Evolutionary conservation across 1,140 invertebrate genomes (phyloP).

Genomic region (Sitophilus oryzae): DNA sequence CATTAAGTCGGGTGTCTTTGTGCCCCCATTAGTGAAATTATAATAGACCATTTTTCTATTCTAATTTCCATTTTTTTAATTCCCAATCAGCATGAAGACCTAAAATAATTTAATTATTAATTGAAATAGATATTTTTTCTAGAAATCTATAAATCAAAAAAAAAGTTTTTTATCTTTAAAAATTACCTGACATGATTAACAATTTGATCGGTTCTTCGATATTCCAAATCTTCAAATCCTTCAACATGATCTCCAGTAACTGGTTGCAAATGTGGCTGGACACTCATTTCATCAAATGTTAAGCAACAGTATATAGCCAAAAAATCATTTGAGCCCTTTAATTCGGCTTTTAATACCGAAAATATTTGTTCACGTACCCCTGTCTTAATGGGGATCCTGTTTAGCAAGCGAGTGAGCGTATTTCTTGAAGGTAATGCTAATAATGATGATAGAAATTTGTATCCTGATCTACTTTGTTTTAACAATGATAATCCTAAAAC

Average conservation of each 20-base stretch:
- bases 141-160: constrained; percentile 4
- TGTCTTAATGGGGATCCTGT: constrained; percentile 1
- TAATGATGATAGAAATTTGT: not conserved
- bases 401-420: constrained; percentile 11
- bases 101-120: constrained; percentile 3
- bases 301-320: constrained; percentile 1
- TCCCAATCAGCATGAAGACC: constrained; percentile 13
- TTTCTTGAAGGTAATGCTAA: constrained; percentile 3
- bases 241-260: not conserved
- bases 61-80: constrained; percentile 4
- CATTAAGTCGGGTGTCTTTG: not conserved
- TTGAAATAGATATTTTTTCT: not conserved
- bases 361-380: constrained; percentile 12
- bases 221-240: constrained; percentile 20
- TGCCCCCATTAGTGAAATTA: not conserved
- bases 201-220: constrained; percentile 2
- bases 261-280: not conserved
- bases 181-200: too few species aligned
- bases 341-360: constrained; percentile 11
- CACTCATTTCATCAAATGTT: constrained; percentile 14
- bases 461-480: not conserved
- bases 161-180: too few species aligned
- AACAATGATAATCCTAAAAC: not conserved
- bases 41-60: constrained; percentile 10
- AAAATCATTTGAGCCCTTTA: constrained; percentile 5